phyloP scores from a whole-genome alignment of 2,888 invertebrate genomes.

The Noctua comes region DNA sequence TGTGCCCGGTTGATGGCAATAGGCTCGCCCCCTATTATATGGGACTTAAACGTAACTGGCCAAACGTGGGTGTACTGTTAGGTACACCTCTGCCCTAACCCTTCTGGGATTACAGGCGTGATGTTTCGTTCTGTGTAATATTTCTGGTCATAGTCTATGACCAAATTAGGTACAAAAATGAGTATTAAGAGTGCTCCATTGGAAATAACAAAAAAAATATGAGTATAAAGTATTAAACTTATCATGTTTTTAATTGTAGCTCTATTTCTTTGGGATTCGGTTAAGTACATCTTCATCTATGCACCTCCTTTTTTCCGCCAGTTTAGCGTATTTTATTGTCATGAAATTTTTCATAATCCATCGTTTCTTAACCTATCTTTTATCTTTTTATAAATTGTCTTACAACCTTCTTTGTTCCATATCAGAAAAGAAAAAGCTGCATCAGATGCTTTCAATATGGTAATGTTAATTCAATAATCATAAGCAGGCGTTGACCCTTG shows the following conservation, averaged over 20 bases:
- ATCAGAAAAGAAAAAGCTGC: not conserved
- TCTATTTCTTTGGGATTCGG: not conserved
- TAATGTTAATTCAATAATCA: constrained; percentile 41
- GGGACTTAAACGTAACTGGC: too few relatives aligned
- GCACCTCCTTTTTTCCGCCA: not conserved
- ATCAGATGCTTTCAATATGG: not conserved
- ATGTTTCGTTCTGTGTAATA: not conserved
- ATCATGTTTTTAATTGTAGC: too few relatives aligned
- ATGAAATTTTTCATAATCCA: not conserved
- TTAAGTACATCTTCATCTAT: too few relatives aligned
- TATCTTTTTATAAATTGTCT: not conserved
- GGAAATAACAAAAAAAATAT: not conserved
- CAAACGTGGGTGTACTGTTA: too few relatives aligned
- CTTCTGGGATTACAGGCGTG: too few relatives aligned
- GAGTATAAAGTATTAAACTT: not conserved
- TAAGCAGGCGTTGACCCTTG: constrained; percentile 12
- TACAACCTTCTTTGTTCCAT: not conserved
- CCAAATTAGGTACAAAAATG: not conserved
- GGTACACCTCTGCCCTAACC: too few relatives aligned
- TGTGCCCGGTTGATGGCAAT: too few relatives aligned
- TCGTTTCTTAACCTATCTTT: not conserved
- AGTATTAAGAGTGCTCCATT: not conserved
- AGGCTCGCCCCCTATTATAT: too few relatives aligned
- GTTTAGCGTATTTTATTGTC: not conserved
- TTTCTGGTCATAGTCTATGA: too few relatives aligned